These are phyloP conservation scores for Bombyx mandarina DNA, from an alignment of 1,140 invertebrate genomes.

Conservation along the genomic window DNA sequence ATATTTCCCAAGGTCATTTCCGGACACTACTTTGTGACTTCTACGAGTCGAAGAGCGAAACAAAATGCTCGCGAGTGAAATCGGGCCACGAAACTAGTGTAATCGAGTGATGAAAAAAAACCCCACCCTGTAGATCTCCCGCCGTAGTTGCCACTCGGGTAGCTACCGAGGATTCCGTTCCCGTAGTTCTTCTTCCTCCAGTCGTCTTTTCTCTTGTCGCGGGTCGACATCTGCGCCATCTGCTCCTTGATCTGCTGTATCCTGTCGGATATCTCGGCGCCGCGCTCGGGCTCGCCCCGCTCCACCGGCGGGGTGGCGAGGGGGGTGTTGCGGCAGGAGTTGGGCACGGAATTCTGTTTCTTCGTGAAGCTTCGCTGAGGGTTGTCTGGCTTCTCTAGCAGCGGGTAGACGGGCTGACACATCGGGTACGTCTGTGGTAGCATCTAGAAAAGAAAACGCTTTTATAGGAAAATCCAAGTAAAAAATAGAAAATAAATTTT, in stretches of 20 bases:
- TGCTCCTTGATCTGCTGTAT: conserved; percentile 54
- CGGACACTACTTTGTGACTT: no score
- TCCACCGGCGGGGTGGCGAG: conserved; percentile 14
- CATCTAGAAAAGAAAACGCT: conserved; percentile 18
- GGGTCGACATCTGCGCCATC: conserved; percentile 30
- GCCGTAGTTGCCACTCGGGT: conserved; percentile 26
- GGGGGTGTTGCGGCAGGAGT: conserved; percentile 26
- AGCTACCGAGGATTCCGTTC: conserved; percentile 42
- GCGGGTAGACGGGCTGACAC: conserved; percentile 36
- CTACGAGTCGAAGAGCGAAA: no score
- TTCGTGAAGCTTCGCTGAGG: not conserved
- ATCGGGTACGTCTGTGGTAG: conserved; percentile 40
- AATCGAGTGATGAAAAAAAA: not conserved
- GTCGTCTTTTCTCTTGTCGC: conserved; percentile 19
- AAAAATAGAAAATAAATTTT: no score
- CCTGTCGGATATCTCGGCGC: conserved; percentile 27
- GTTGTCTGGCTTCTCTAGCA: conserved; percentile 24
- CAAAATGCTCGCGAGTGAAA: no score
- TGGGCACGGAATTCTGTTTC: conserved; percentile 19
- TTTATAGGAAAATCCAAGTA: not conserved
- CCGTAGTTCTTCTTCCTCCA: conserved; percentile 35
- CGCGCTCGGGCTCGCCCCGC: conserved; percentile 4
- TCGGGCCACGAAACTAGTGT: no score
- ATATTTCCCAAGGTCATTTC: no score
- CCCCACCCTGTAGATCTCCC: conserved; percentile 29